Conservation (phyloP, 2,113 vertebrate species). For the Pampusana beccarii region DNA sequence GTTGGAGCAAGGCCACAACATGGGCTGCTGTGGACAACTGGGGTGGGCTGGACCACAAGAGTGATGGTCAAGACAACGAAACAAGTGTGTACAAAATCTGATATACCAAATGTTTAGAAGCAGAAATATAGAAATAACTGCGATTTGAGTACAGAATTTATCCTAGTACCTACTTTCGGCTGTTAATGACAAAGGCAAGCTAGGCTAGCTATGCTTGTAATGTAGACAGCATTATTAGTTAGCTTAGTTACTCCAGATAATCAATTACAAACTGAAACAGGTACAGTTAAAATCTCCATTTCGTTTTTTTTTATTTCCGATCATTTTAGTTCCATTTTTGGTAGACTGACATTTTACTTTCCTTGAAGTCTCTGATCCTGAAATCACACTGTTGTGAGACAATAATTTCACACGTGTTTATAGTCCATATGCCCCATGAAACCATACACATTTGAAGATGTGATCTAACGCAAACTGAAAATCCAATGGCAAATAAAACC, state of each 20-base stretch:
- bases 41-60: background rate
- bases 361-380: background rate
- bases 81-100: background rate
- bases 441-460: accelerated
- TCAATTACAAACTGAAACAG: background rate
- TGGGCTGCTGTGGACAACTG: background rate
- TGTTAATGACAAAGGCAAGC: background rate
- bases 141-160: background rate
- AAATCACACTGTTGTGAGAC: background rate
- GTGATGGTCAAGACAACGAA: background rate
- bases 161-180: background rate
- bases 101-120: background rate
- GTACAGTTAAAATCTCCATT: background rate
- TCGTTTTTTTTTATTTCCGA: background rate
- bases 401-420: background rate
- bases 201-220: background rate
- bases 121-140: background rate
- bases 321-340: background rate
- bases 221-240: background rate
- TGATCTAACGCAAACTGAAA: background rate
- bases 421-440: background rate
- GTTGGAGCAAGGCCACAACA: background rate
- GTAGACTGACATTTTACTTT: background rate
- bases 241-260: background rate
- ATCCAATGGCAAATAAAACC: background rate